Conservation (phyloP, 2,113 vertebrate species). For the Nycticorax nycticorax region DNA sequence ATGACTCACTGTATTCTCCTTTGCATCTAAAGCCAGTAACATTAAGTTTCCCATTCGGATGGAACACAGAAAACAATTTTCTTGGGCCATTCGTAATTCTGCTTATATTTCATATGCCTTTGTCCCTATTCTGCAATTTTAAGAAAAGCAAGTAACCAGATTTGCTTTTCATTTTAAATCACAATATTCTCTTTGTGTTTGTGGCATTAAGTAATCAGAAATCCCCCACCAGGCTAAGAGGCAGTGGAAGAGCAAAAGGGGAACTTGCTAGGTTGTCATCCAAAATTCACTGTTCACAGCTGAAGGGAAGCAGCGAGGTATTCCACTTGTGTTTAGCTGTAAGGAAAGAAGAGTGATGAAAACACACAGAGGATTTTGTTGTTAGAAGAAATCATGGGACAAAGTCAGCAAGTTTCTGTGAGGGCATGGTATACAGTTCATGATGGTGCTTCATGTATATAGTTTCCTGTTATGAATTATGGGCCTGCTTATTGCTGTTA, state of each 20-base stretch:
- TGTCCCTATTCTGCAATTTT: neutral
- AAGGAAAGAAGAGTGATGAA: neutral
- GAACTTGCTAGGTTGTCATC: neutral
- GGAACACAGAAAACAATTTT: neutral
- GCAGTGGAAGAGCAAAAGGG: neutral
- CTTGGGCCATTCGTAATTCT: neutral
- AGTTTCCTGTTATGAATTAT: neutral
- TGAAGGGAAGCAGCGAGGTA: neutral
- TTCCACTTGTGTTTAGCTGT: neutral
- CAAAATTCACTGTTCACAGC: neutral
- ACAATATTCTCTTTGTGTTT: neutral
- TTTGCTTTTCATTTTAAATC: neutral
- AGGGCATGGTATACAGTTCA: neutral
- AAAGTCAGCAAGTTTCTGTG: neutral
- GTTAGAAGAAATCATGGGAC: neutral
- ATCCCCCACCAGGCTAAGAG: neutral
- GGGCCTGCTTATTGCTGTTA: neutral
- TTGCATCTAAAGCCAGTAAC: neutral
- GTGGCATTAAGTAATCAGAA: neutral
- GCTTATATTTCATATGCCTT: neutral
- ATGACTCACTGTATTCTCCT: neutral
- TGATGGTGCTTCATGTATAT: neutral
- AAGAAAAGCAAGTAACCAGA: neutral
- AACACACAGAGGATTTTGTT: neutral
- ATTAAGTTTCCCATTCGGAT: neutral